phyloP scores from a whole-genome alignment of 2,888 invertebrate species.

The Agrotis ipsilon region DNA sequence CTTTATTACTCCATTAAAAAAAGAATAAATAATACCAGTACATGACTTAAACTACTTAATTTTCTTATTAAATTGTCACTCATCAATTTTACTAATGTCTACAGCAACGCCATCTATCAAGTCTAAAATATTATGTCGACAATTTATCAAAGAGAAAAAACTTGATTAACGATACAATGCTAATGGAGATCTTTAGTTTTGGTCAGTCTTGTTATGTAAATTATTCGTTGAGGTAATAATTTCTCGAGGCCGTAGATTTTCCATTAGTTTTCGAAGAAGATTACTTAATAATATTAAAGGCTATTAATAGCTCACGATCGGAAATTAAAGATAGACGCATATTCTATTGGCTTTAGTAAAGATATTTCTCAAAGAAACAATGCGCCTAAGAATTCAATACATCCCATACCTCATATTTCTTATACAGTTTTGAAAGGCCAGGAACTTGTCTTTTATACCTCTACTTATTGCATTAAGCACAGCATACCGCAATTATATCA shows the following conservation, averaged over 20 bases:
- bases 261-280: constrained; percentile 45
- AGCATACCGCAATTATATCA: constrained; percentile 58
- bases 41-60: constrained; percentile 43
- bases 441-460: constrained; percentile 37
- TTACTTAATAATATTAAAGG: constrained; percentile 53
- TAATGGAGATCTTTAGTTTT: constrained; percentile 68
- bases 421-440: constrained; percentile 31
- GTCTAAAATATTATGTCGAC: constrained; percentile 52
- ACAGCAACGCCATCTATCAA: constrained; percentile 51
- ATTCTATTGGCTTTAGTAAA: constrained; percentile 20
- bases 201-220: constrained; percentile 63
- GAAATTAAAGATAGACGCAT: constrained; percentile 34
- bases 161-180: constrained; percentile 58
- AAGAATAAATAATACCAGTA: constrained; percentile 43
- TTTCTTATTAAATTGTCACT: constrained; percentile 62
- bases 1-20: constrained; percentile 19
- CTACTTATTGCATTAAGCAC: constrained; percentile 59
- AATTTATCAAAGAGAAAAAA: constrained; percentile 59
- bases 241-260: constrained; percentile 57
- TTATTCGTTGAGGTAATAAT: constrained; percentile 54
- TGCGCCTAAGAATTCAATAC: constrained; percentile 21
- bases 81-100: constrained; percentile 57
- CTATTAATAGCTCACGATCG: constrained; percentile 46
- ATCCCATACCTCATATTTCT: constrained; percentile 18
- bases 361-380: constrained; percentile 28